Evolutionary conservation across 1,140 invertebrate genomes (phyloP), one percentile per base, ranked within the genome.

Genomic region (Condylostylus longicornis): DNA sequence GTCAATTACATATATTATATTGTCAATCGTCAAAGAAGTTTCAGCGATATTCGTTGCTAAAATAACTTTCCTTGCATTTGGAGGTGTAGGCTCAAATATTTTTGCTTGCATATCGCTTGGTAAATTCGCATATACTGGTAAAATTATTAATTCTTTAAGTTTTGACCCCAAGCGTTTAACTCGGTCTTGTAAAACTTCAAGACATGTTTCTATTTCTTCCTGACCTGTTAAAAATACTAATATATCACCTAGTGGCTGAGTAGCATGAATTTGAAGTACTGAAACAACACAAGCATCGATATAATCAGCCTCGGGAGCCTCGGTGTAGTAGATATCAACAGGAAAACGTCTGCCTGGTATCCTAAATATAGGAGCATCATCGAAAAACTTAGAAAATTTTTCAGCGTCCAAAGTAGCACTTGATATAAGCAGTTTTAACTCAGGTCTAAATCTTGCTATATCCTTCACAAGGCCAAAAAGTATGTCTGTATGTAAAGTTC

Each of bases 11-110:
- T 95, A 99, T 33, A 90, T 84, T 43, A 99, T 98, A 48, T 97
- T 97, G 59, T 99, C 95, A 47, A 99, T 99, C 2, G 96, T 99
- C 8, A 99, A 65, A 4, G 94, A 98, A 14, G 96, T 99, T 68
- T 98, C 94, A 2, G 96, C 96, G 55, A 99, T 99, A 59, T 99
- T 99, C 15, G 96, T 99, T 2, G 95, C 95, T 15, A 99, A 63
- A 13, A 98, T 79, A 18, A 97, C 85, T 77, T 93, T 99, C 49
- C 95, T 71, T 2, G 93, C 88, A 40, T 87, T 85, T 17, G 85
- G 79, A 28, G 93, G 94, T 10, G 94, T 96, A 1, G 89, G 88
- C 49, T 90, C 81, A 64, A 98, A 97, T 49, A 97, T 97, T 64
- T 97, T 97, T 3, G 88, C 83, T 67, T 99, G 96, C 79, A 98